These are phyloP conservation scores for Drosophila nr. perissopoda DNA, from an alignment of 2,888 invertebrate genomes.

Conservation along the genomic window DNA sequence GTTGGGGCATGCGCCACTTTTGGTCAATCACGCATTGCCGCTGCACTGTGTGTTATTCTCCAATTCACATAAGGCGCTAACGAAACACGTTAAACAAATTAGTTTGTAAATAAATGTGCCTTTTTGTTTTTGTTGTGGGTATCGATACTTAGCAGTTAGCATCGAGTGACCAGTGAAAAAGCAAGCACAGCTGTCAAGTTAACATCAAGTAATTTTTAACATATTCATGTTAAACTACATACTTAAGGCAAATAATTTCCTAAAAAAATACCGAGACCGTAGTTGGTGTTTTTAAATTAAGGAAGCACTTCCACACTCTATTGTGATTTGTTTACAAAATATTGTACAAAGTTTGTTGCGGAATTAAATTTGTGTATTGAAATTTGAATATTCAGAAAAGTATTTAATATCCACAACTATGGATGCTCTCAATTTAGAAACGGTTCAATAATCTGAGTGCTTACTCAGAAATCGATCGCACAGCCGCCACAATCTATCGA, in stretches of 20 bases:
- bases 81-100: conserved; percentile 53
- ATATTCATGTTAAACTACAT: not conserved
- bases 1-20: conserved; percentile 25
- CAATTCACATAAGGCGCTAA: conserved; percentile 39
- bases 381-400: not conserved
- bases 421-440: not conserved
- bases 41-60: conserved; percentile 18
- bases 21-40: conserved; percentile 39
- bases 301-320: not conserved
- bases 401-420: not conserved
- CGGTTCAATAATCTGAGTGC: not conserved
- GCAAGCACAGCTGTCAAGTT: conserved; percentile 1
- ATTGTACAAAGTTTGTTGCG: not conserved
- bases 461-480: conserved; percentile 10
- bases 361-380: not conserved
- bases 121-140: conserved; percentile 9
- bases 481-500: conserved; percentile 18
- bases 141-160: conserved; percentile 31
- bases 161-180: conserved; percentile 20
- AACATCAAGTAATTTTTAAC: not conserved
- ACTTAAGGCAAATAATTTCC: not conserved
- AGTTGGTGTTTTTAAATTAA: not conserved
- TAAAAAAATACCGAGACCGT: not conserved
- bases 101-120: conserved; percentile 59
- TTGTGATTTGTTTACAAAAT: not conserved